A percentile compares a stretch with the other conserved stretches of the same genome.
phyloP scores from a whole-genome alignment of 2,113 vertebrate genomes.

The Paradoxurus hermaphroditus region DNA sequence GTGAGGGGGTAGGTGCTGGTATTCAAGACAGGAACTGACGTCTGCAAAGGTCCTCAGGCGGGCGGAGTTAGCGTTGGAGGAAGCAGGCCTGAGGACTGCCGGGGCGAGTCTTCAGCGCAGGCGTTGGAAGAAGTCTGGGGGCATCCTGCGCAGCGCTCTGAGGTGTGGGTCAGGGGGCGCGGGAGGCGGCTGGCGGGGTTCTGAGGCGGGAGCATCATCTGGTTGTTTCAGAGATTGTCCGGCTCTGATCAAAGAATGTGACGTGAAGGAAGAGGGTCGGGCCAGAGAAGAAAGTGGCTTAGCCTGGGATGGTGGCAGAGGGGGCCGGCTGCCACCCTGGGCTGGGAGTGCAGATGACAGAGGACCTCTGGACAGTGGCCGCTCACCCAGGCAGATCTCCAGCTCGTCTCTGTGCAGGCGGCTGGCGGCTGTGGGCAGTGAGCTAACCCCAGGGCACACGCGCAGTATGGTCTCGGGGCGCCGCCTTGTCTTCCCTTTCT shows the following conservation, averaged over 20 bases:
- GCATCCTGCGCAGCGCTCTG: not conserved
- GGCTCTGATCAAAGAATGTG: accelerated
- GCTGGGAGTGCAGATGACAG: not conserved
- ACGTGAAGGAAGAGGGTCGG: accelerated
- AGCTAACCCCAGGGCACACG: accelerated
- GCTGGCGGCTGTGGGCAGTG: not conserved
- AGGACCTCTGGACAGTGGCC: not conserved
- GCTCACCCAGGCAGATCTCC: accelerated
- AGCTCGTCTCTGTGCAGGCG: accelerated
- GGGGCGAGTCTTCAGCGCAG: too few species aligned
- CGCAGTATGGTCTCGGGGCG: not conserved
- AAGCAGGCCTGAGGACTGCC: not conserved
- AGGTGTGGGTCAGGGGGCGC: not conserved
- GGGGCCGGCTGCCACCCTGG: not conserved
- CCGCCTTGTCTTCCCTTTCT: not conserved
- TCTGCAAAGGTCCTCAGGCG: not conserved
- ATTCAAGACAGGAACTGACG: not conserved
- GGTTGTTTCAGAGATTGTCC: not conserved
- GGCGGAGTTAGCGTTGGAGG: not conserved
- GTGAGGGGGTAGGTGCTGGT: not conserved
- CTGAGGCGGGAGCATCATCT: not conserved
- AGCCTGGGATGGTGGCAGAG: not conserved
- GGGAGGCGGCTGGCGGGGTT: not conserved
- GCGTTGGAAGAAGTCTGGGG: not conserved
- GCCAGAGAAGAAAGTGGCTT: not conserved